Base-by-base conservation (phyloP, 2,888 invertebrate genomes). In the Magallana nippona region DNA sequence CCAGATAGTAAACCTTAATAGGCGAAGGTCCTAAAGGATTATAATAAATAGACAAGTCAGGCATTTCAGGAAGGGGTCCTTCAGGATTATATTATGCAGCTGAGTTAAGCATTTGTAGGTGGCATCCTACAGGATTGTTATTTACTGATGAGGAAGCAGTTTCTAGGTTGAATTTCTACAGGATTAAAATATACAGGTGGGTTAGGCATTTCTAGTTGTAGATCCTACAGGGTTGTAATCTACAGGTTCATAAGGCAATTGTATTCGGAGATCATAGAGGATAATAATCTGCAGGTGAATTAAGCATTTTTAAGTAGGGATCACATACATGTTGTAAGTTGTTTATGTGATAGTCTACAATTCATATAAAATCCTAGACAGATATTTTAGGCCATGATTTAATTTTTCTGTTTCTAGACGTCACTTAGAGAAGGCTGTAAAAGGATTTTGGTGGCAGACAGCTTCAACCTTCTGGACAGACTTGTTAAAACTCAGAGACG, bases 401-500 rank as follows among this genome's bases (percentile, higher is more conserved):
- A 19, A 77, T 13, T 27, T 10, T 44, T 13, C 27, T 77, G 15
- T 79, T 90, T 93, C 57, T 91, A 96, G 96, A 96, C 98, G 55
- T 97, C 98, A 1, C 96, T 98, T 32, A 97, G 98, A 94, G 97
- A 98, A 94, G 97, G 97, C 0, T 98, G 97, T 94, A 97, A 97
- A 92, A 96, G 97, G 92, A 98, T 98, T 86, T 96, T 98, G n/a
- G 96, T 97, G 1, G 96, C 96, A 2, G 98, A 98, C 95, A 98
- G 98, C 94, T 98, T 97, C 91, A 96, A 97, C 92, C 95, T 98
- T 78, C 97, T 98, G 92, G 96, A 97, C 89, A 97, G 97, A 93
- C 94, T 98, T 77, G 96, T 98, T 0, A 95, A 95, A 44, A 95
- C 96, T 55, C 98, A 98, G 92, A 96, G 96, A 92, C 96, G 96